phyloP scores from a whole-genome alignment of 2,113 vertebrate species.

The Platichthys flesus region DNA sequence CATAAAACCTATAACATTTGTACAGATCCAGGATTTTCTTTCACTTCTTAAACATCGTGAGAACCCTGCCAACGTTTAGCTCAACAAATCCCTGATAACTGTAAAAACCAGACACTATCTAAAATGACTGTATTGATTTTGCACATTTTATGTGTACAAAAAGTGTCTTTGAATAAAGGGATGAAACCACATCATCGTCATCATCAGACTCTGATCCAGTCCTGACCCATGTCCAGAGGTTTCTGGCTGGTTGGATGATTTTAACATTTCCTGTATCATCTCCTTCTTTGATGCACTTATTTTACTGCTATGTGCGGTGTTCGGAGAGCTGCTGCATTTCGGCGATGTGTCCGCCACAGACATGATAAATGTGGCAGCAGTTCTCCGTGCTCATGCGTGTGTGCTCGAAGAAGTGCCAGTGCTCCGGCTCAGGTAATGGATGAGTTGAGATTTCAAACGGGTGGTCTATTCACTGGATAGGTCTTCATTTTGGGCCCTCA shows the following conservation, averaged over 20 bases:
- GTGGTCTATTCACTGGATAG: slow-evolving; percentile 39
- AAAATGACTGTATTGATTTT: too few relatives aligned
- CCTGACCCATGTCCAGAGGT: not conserved
- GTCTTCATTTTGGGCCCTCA: slow-evolving; percentile 59
- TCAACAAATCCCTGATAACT: too few relatives aligned
- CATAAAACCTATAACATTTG: too few relatives aligned
- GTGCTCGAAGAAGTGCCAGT: slow-evolving; percentile 47
- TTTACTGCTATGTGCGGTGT: slow-evolving; percentile 19
- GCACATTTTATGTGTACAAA: not conserved
- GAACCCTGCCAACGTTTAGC: too few relatives aligned
- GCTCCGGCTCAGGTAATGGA: slow-evolving; percentile 63
- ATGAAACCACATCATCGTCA: not conserved
- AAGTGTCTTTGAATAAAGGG: not conserved
- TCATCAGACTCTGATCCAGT: slow-evolving; percentile 22
- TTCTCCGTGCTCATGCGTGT: slow-evolving; percentile 58
- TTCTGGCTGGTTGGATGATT: not conserved
- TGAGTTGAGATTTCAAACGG: slow-evolving; percentile 63
- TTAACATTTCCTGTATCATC: slow-evolving; percentile 10
- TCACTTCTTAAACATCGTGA: too few relatives aligned
- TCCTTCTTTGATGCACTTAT: slow-evolving; percentile 49
- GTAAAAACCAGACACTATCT: too few relatives aligned
- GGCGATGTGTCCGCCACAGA: slow-evolving; percentile 26
- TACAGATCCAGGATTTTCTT: too few relatives aligned
- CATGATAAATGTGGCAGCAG: slow-evolving; percentile 62
- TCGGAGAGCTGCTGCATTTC: slow-evolving; percentile 19